Evolutionary conservation across 2,888 invertebrate species (phyloP), one percentile per base, ranked within the genome.

Genomic region (Lucinisca nassula): DNA sequence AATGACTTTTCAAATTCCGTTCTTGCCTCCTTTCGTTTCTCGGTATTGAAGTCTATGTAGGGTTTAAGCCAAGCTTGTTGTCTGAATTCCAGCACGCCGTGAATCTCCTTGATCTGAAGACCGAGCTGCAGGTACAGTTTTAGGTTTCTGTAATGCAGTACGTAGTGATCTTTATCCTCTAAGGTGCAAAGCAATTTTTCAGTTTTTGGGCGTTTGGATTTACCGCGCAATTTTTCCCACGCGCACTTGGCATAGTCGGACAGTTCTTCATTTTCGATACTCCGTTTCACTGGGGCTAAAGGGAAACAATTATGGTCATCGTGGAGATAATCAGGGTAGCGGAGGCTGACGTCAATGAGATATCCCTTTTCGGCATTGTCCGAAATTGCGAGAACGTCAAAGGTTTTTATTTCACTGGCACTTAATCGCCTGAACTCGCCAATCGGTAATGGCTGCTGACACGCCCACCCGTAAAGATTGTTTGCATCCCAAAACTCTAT

Each of bases 61-160:
- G 89, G 40, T 76, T 95, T 94, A 32, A 96, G 82, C 94, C 95
- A 96, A 1, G 79, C 35, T 10, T 49, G 24, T 79, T 94, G 91
- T 88, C 79, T 80, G 87, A 96, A 96, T 84, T 93, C 77, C 32
- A 96, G 75, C 21, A 93, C 90, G 76, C 93, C 78, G 93, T 94
- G 93, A 17, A 95, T 92, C 72, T 91, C 93, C 27, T 75, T 85
- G 0, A 94, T 35, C 37, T 75, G 35, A 78, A 95, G 30, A 3
- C 94, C 94, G n/a, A 93, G 72, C 14, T 55, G 30, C 0, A 94
- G 1, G 49, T 94, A 92, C 89, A 93, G 93, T 88, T 95, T 90
- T 38, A 96, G 90, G 75, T 93, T 95, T 17, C 90, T 55, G 87
- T 96, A 95, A 87, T 95, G 94, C 10, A 67, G 2, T 1, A 67